These are phyloP conservation scores for Acanthosepion lycidas DNA, from an alignment of 2,888 invertebrate species.

Conservation along the genomic window DNA sequence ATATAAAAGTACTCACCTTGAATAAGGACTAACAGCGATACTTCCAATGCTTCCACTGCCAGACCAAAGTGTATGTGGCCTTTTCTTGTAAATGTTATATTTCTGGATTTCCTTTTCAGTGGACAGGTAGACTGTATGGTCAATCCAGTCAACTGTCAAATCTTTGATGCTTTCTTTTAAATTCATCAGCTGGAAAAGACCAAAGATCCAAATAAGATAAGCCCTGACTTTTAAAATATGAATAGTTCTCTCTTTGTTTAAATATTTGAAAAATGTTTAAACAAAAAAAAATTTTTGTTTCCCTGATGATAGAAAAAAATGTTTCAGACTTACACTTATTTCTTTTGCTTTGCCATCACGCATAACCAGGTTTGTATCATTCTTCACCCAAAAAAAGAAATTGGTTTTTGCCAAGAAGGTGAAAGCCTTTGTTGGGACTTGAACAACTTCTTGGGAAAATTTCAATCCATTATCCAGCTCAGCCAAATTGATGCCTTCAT, in stretches of 20 bases:
- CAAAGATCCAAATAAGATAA: not conserved
- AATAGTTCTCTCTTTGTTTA: not conserved
- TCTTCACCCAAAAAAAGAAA: constrained; percentile 34
- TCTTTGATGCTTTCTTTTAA: constrained; percentile 78
- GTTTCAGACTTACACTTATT: not conserved
- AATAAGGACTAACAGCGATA: constrained; percentile 84
- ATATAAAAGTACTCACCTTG: constrained; percentile 77
- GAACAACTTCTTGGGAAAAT: not conserved
- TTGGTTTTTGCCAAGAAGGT: constrained; percentile 42
- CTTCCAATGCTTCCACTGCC: constrained; percentile 78
- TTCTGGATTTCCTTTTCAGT: constrained; percentile 74
- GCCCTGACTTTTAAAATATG: not conserved
- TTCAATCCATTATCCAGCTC: constrained; percentile 41
- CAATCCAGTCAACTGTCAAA: constrained; percentile 90
- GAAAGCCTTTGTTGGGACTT: constrained; percentile 34
- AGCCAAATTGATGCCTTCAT: not conserved
- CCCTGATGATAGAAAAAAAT: not conserved
- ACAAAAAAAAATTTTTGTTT: not conserved
- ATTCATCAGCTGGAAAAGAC: constrained; percentile 59
- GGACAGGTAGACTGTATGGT: constrained; percentile 87
- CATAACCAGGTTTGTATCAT: constrained; percentile 37
- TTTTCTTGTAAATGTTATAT: constrained; percentile 66
- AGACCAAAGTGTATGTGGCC: not conserved
- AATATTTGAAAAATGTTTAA: not conserved
- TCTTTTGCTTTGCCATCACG: not conserved